Evolutionary conservation across 2,888 invertebrate genomes (phyloP).

Genomic region (Drosophila longiperda): DNA sequence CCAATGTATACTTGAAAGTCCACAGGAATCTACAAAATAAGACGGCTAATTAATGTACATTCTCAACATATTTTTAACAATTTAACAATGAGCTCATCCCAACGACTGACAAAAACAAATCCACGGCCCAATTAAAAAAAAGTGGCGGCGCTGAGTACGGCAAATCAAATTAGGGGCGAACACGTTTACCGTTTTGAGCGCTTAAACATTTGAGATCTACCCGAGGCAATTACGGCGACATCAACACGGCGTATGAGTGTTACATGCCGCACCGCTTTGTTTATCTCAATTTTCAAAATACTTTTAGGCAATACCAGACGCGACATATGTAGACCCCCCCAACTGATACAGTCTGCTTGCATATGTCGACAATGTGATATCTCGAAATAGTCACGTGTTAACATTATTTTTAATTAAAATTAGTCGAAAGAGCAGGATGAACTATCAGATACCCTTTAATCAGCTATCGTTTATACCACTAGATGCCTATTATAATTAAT

Average conservation of each 20-base stretch:
- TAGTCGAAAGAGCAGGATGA: neutral
- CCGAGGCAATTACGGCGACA: constrained; percentile 54
- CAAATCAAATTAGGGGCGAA: constrained; percentile 77
- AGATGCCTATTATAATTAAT: neutral
- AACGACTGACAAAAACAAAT: constrained; percentile 19
- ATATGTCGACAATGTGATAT: constrained; percentile 39
- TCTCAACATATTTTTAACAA: constrained; percentile 44
- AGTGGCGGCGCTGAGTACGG: constrained; percentile 18
- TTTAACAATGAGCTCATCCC: constrained; percentile 69
- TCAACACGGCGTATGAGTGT: constrained; percentile 29
- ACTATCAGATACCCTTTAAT: neutral
- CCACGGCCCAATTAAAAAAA: constrained; percentile 33
- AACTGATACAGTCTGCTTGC: constrained; percentile 23
- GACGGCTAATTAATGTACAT: constrained; percentile 60
- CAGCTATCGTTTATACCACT: no score
- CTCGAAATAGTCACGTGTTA: constrained; percentile 67
- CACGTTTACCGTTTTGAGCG: constrained; percentile 66
- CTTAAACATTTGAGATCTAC: constrained; percentile 37
- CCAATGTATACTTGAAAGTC: constrained; percentile 17
- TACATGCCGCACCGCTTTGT: constrained; percentile 26
- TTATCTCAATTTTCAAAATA: constrained; percentile 71
- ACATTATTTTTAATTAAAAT: constrained; percentile 70
- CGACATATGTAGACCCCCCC: constrained; percentile 52
- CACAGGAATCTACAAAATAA: constrained; percentile 11
- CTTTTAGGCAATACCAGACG: constrained; percentile 17